Conservation (phyloP, 2,113 vertebrate genomes). For the Oophaga pumilio region DNA sequence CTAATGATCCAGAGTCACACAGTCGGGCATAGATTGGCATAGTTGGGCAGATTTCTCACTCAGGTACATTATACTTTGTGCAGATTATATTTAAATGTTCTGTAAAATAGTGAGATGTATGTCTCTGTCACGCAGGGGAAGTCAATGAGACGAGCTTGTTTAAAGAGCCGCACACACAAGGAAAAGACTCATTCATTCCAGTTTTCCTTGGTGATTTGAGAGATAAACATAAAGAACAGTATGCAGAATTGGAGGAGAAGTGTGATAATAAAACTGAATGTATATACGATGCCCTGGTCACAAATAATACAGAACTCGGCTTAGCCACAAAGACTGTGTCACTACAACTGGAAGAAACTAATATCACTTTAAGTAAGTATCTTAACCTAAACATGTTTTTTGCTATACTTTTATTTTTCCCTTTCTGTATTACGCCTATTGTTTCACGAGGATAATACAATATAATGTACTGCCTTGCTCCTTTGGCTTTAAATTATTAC, state of each 20-base stretch:
- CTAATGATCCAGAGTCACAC: no score
- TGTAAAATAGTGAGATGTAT: neutral
- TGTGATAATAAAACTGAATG: conserved; percentile 36
- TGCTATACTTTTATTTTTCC: neutral
- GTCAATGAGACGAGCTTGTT: conserved; percentile 57
- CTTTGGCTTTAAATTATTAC: no score
- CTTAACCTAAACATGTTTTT: neutral
- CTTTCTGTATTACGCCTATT: no score
- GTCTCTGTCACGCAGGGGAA: conserved; percentile 52
- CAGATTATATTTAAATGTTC: no score
- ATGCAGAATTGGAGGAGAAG: accelerated
- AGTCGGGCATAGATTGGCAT: no score
- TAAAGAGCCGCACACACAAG: neutral
- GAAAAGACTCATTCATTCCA: conserved; percentile 59
- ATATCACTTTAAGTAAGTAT: conserved; percentile 61
- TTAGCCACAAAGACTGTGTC: neutral
- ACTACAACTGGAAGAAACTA: neutral
- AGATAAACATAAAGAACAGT: accelerated
- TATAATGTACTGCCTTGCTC: no score
- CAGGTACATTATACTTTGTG: no score
- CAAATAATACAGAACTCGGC: accelerated
- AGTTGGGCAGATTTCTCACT: no score
- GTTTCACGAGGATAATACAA: no score
- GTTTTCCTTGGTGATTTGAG: conserved; percentile 51
- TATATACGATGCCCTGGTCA: conserved; percentile 59